Evolutionary conservation across 23 tunicate genomes (phyloP), one percentile per base, ranked within the genome.

Genomic region (Botrylloides violaceus): DNA sequence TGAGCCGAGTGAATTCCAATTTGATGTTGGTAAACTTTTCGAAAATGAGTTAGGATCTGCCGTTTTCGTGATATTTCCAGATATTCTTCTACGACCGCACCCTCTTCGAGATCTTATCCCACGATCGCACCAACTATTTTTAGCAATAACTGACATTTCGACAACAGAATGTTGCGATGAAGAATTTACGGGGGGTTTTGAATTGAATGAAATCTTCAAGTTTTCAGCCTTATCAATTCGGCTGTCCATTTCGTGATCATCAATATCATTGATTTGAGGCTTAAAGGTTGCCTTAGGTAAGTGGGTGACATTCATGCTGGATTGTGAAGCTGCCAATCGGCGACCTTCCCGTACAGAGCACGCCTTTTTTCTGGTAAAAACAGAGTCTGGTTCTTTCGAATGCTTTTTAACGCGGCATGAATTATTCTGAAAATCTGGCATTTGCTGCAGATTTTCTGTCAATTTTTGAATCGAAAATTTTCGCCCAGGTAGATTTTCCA

Each of bases 361-460:
- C 9, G 70, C 36, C 20, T 64, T 64, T 68, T 43, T 68, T 9
- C 74, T 55, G 36, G 30, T 56, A 5, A 43, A 35, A 37, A 68
- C 36, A 6, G 25, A 24, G 74, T 43, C 47, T 20, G 27, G 5
- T 5, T 43, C 58, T 9, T 5, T 4, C 6, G 58, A 5, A 24
- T 4, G n/a, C 32, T 43, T 43, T 20, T 0, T 36, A 24, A 35
- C 22, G 7, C 1, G 43, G 25, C 49, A 12, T 33, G 35, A 35
- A 5, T 43, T 55, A 9, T 37, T 24, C n/a, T 56, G 57, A 68
- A 68, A 68, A 43, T 68, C 58, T 12, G 74, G 74, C 23, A 68
- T 19, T 36, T 32, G 43, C 20, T 68, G 36, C 1, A 68, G 58
- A 43, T 68, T 68, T 68, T 68, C 74, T 9, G 74, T 68, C 3